Conservation (phyloP, 2,113 vertebrate species). For the Amphiprion percula region DNA sequence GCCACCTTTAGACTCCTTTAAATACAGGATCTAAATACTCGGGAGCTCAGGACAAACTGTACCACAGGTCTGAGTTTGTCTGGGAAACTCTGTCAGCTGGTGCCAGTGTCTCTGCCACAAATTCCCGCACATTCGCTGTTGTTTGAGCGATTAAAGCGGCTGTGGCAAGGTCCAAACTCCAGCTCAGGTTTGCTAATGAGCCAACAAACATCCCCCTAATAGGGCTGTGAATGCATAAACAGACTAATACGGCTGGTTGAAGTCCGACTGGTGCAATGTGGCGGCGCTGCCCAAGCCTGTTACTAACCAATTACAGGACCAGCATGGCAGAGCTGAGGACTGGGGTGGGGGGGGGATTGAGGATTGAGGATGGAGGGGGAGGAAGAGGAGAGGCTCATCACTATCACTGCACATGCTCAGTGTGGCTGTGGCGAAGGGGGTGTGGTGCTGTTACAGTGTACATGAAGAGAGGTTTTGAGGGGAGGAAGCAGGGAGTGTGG, state of each 20-base stretch:
- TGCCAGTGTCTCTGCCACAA: background rate
- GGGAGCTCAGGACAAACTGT: constrained; percentile 27
- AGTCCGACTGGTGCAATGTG: constrained; percentile 58
- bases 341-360: constrained; percentile 17
- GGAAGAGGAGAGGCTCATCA: constrained; percentile 19
- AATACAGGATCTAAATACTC: constrained; percentile 10
- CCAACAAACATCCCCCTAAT: constrained; percentile 61
- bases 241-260: constrained; percentile 57
- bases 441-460: constrained; percentile 40
- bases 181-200: constrained; percentile 49
- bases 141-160: constrained; percentile 33
- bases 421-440: constrained; percentile 50
- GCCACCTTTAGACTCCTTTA: constrained; percentile 25
- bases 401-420: constrained; percentile 66
- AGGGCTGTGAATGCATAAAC: constrained; percentile 59
- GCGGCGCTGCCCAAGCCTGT: constrained; percentile 55
- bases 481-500: constrained; percentile 31
- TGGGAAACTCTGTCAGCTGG: constrained; percentile 2
- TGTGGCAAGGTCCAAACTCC: constrained; percentile 57
- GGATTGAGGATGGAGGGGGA: background rate
- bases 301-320: constrained; percentile 66
- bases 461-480: background rate
- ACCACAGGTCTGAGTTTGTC: constrained; percentile 4
- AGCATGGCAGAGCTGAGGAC: constrained; percentile 51
- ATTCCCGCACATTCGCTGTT: constrained; percentile 20